A percentile compares a stretch with the other conserved stretches of the same genome.
Conservation (phyloP, 1,140 invertebrate genomes). For the Pemphigus obesinymphae region DNA sequence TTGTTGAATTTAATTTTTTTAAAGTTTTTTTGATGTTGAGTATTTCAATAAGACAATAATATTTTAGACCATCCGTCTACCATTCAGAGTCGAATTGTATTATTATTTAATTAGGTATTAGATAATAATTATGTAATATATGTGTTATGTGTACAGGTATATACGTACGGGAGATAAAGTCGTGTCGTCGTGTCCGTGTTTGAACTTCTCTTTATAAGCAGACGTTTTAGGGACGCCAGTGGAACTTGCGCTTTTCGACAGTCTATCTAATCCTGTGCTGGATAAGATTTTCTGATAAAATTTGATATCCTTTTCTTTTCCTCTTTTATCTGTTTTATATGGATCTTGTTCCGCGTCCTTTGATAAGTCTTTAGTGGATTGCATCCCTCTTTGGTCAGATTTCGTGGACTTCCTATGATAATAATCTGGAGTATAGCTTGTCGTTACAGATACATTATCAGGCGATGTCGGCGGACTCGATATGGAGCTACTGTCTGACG, state of each 20-base stretch:
- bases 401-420: not conserved
- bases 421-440: not conserved
- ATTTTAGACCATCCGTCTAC: too few relatives aligned
- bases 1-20: too few relatives aligned
- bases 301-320: conserved; percentile 18
- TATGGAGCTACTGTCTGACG: not conserved
- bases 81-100: too few relatives aligned
- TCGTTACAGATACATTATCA: conserved; percentile 51
- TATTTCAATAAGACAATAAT: too few relatives aligned
- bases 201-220: conserved; percentile 16
- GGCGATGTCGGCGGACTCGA: conserved; percentile 59
- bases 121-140: too few relatives aligned
- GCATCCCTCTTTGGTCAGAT: not conserved
- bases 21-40: too few relatives aligned
- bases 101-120: too few relatives aligned
- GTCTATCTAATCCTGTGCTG: conserved; percentile 5
- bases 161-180: conserved; percentile 14
- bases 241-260: conserved; percentile 40
- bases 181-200: conserved; percentile 30
- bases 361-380: not conserved
- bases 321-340: conserved; percentile 16
- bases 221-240: not conserved
- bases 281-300: conserved; percentile 31
- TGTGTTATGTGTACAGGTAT: too few relatives aligned
- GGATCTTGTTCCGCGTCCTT: not conserved